phyloP scores from a whole-genome alignment of 2,888 invertebrate genomes.

The Lapara coniferarum region DNA sequence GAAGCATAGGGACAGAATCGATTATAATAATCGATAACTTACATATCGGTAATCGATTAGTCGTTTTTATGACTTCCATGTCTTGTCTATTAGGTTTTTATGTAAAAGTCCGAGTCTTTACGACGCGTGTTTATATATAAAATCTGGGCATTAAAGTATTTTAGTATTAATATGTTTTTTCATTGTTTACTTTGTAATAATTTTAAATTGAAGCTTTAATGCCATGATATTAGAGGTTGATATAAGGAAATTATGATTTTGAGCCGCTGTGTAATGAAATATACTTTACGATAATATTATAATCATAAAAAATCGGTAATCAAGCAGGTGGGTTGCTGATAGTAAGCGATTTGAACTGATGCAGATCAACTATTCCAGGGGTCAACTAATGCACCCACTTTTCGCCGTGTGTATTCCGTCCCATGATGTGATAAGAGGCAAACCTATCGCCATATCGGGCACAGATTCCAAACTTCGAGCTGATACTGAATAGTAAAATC shows the following conservation, averaged over 20 bases:
- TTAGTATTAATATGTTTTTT: conserved; percentile 4
- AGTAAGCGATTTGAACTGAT: no score
- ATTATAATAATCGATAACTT: conserved; percentile 70
- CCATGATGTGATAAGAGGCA: no score
- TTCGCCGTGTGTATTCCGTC: no score
- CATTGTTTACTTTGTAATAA: background rate
- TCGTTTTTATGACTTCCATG: conserved; percentile 34
- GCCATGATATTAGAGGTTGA: background rate
- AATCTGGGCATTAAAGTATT: conserved; percentile 3
- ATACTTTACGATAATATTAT: no score
- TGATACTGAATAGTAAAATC: no score
- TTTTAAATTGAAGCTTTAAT: background rate
- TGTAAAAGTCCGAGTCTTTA: conserved; percentile 4
- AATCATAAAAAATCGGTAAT: no score
- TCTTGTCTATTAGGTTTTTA: conserved; percentile 12
- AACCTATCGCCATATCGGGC: no score
- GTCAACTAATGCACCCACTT: no score
- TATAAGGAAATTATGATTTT: background rate
- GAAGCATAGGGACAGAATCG: conserved; percentile 71
- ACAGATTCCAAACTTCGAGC: no score
- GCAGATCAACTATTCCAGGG: no score
- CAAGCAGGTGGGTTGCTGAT: no score
- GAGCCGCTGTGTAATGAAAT: no score
- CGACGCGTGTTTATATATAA: background rate
- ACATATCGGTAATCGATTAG: conserved; percentile 54